Evolutionary conservation across 2,113 vertebrate genomes (phyloP).

Genomic region (Pao palembangensis): DNA sequence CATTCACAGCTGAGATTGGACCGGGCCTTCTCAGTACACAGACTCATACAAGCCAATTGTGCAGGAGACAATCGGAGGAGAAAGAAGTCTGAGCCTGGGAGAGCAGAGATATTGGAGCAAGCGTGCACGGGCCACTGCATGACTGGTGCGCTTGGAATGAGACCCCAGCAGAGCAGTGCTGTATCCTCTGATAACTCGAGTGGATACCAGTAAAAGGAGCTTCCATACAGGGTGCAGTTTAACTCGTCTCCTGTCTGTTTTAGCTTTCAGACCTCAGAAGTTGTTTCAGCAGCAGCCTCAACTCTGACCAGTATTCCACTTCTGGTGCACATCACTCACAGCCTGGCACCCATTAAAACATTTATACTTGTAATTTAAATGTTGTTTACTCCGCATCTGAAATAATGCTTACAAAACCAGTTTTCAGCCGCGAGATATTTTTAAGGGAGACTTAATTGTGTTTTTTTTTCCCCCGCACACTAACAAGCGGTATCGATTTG

Average conservation of each 20-base stretch:
- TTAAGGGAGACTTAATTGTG: neutral
- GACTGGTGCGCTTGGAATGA: constrained; percentile 42
- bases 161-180: constrained; percentile 44
- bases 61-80: constrained; percentile 20
- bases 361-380: constrained; percentile 1
- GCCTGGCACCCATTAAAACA: constrained; percentile 1
- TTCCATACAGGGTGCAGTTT: constrained; percentile 25
- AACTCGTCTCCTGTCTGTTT: constrained; percentile 44
- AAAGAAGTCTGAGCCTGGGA: constrained; percentile 24
- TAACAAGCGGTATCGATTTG: too few species aligned
- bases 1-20: constrained; percentile 32
- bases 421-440: neutral
- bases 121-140: constrained; percentile 29
- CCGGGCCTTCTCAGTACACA: constrained; percentile 21
- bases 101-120: constrained; percentile 35
- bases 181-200: constrained; percentile 53
- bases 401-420: neutral
- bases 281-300: constrained; percentile 4
- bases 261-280: constrained; percentile 30
- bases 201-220: constrained; percentile 37
- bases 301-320: constrained; percentile 20
- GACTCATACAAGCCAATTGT: constrained; percentile 36
- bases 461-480: too few species aligned
- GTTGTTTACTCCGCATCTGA: constrained; percentile 1
- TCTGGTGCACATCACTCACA: constrained; percentile 26